A percentile compares a stretch with the other conserved stretches of the same genome.
Evolutionary conservation across 2,888 invertebrate species (phyloP).

Genomic region (Papilio gigon): DNA sequence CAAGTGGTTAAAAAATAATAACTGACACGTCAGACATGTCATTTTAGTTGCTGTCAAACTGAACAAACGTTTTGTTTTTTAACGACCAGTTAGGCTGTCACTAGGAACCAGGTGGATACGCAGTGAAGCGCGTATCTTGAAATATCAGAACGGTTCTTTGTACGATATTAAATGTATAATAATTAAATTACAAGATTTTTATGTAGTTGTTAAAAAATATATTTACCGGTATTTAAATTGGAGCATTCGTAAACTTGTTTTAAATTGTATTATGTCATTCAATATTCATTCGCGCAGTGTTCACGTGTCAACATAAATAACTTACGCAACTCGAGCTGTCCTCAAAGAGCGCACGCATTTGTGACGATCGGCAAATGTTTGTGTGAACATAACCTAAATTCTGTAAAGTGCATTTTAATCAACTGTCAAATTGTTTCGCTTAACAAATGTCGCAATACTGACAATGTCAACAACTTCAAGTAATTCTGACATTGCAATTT

Average conservation of each 20-base stretch:
- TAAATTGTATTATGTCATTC: not conserved
- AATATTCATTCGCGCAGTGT: not conserved
- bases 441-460: conserved; percentile 13
- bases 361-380: not conserved
- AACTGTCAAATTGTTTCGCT: conserved; percentile 12
- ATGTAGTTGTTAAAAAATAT: not conserved
- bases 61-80: conserved; percentile 21
- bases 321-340: not conserved
- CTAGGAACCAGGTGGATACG: not conserved
- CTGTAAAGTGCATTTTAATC: conserved; percentile 10
- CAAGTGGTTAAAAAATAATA: conserved; percentile 10
- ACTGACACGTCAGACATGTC: not conserved
- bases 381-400: conserved; percentile 24
- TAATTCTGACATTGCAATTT: not conserved
- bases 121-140: conserved; percentile 13
- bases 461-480: not conserved
- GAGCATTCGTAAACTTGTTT: not conserved
- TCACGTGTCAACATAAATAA: not conserved
- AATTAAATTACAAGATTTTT: not conserved
- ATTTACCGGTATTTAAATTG: not conserved
- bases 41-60: not conserved
- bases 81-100: conserved; percentile 19
- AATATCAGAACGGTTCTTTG: conserved; percentile 1
- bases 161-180: not conserved
- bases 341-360: conserved; percentile 10